phyloP scores from a whole-genome alignment of 2,888 invertebrate genomes.

The Nomada lathburiana region DNA sequence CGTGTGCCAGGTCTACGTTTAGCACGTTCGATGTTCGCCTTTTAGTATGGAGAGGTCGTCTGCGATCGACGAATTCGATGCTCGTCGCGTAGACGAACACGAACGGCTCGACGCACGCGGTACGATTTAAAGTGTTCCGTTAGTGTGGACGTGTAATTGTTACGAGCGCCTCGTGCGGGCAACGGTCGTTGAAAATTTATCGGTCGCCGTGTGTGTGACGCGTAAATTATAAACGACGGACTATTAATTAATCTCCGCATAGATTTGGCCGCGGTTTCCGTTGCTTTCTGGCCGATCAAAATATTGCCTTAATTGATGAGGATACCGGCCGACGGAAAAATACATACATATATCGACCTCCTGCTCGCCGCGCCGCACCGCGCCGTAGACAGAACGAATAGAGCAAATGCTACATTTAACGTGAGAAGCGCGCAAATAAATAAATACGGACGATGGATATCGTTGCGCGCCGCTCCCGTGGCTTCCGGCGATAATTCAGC shows the following conservation, averaged over 20 bases:
- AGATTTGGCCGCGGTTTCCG: constrained; percentile 57
- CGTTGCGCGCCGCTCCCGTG: constrained; percentile 31
- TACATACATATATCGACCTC: neutral
- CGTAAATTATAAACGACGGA: constrained; percentile 62
- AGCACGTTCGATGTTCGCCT: constrained; percentile 37
- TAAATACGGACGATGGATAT: constrained; percentile 48
- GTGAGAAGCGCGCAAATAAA: constrained; percentile 54
- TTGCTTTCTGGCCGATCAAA: constrained; percentile 58
- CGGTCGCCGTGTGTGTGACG: constrained; percentile 46
- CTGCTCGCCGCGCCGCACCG: too few relatives aligned
- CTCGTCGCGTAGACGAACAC: constrained; percentile 59
- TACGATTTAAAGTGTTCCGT: constrained; percentile 56
- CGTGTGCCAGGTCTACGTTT: constrained; percentile 56
- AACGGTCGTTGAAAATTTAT: constrained; percentile 49
- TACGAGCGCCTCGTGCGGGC: constrained; percentile 55
- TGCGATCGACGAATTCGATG: constrained; percentile 60
- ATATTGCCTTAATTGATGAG: constrained; percentile 64
- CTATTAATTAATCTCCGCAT: constrained; percentile 64
- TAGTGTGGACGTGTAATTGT: constrained; percentile 51
- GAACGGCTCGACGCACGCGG: constrained; percentile 19
- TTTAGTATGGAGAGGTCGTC: constrained; percentile 63
- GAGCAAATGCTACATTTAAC: constrained; percentile 61
- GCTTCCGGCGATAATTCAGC: constrained; percentile 36
- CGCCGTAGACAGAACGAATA: constrained; percentile 39
- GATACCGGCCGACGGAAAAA: constrained; percentile 46